phyloP scores from a whole-genome alignment of 2,888 invertebrate species.

The Panzeria rudis region DNA sequence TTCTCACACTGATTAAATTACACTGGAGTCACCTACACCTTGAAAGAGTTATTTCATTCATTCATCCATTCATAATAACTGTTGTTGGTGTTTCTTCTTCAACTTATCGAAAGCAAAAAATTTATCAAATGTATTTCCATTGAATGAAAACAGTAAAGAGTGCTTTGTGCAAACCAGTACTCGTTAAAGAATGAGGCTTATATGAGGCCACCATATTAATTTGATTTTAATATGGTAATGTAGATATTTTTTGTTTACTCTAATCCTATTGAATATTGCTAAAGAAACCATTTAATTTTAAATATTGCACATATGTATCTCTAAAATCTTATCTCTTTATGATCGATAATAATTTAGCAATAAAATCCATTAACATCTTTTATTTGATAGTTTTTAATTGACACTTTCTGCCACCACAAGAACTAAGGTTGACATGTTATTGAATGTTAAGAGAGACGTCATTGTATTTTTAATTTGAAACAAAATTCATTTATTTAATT shows the following conservation, averaged over 20 bases:
- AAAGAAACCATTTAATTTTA: neutral
- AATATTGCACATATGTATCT: neutral
- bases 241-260: neutral
- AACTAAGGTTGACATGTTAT: conserved; percentile 2
- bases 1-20: conserved; percentile 53
- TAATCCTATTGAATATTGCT: neutral
- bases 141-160: neutral
- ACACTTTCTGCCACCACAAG: neutral
- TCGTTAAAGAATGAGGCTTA: neutral
- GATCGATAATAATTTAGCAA: conserved; percentile 7
- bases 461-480: conserved; percentile 19
- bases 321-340: neutral
- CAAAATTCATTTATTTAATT: neutral
- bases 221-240: too few relatives aligned
- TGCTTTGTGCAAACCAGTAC: neutral
- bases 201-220: too few relatives aligned
- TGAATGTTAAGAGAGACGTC: conserved; percentile 10
- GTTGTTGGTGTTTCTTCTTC: neutral
- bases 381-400: conserved; percentile 6
- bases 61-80: conserved; percentile 14
- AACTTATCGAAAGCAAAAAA: neutral
- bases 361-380: conserved; percentile 12
- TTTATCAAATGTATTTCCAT: neutral
- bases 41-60: conserved; percentile 7
- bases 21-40: neutral